A percentile compares a stretch with the other conserved stretches of the same genome.
These are phyloP conservation scores for Prunella fulvescens DNA, from an alignment of 2,113 vertebrate species.

Conservation along the genomic window DNA sequence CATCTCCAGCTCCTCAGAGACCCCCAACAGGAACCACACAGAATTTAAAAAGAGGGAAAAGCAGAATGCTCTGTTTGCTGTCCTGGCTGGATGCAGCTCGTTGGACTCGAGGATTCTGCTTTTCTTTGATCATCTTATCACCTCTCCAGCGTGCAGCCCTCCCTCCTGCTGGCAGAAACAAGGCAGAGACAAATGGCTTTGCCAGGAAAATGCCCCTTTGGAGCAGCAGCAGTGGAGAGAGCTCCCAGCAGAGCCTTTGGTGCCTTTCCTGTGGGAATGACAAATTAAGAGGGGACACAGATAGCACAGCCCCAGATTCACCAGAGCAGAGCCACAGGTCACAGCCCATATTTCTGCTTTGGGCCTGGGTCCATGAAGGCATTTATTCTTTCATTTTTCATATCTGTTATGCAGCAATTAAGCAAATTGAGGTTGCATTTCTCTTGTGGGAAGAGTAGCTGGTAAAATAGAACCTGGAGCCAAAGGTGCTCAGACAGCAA, in stretches of 20 bases:
- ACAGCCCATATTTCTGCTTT: not conserved
- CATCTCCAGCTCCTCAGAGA: no score
- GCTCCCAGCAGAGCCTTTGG: constrained; percentile 18
- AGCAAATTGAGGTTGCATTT: not conserved
- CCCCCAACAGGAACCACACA: fast-evolving
- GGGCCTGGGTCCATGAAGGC: not conserved
- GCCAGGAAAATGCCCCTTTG: not conserved
- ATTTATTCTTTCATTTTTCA: not conserved
- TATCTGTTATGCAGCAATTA: not conserved
- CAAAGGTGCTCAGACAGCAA: not conserved
- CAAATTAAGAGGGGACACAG: not conserved
- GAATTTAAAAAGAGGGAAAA: not conserved
- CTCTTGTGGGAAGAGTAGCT: not conserved
- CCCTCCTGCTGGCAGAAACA: not conserved
- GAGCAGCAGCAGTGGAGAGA: not conserved
- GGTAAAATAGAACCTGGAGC: fast-evolving
- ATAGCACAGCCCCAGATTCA: not conserved
- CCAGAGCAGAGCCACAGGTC: not conserved
- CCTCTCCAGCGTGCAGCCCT: not conserved
- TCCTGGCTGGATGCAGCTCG: not conserved
- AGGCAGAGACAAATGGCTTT: no score
- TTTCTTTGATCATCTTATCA: not conserved
- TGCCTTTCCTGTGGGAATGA: not conserved
- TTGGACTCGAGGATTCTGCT: not conserved
- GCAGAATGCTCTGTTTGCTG: not conserved